Evolutionary conservation across 2,888 invertebrate species (phyloP).

Genomic region (Nebria salina): DNA sequence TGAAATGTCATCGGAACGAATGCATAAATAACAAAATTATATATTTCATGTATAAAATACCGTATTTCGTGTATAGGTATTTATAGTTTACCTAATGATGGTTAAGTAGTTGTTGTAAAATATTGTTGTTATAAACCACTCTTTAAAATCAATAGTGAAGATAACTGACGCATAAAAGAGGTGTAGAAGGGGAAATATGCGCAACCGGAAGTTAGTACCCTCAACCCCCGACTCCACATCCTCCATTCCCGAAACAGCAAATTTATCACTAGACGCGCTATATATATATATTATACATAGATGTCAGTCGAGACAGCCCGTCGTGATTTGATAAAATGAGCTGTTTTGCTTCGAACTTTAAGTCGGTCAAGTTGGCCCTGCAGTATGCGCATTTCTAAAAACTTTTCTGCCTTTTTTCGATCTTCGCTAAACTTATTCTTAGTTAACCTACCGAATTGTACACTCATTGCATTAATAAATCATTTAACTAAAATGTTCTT

Average conservation of each 20-base stretch:
- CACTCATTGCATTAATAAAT: no score
- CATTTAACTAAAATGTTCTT: no score
- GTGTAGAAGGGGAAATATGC: not conserved
- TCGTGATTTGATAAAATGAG: constrained; percentile 1
- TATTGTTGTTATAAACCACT: not conserved
- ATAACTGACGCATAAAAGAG: constrained; percentile 1
- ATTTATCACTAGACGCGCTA: not conserved
- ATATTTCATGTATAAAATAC: not conserved
- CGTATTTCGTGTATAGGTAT: not conserved
- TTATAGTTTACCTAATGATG: not conserved
- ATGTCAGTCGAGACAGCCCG: not conserved
- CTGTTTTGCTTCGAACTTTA: not conserved
- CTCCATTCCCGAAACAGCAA: not conserved
- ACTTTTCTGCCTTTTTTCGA: not conserved
- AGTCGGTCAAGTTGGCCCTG: not conserved
- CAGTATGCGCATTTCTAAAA: not conserved
- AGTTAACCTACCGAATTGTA: no score
- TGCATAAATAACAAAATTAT: not conserved
- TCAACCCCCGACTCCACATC: not conserved
- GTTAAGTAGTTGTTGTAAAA: not conserved
- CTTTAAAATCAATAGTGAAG: constrained; percentile 1
- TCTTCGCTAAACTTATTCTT: no score
- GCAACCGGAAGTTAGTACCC: constrained; percentile 1
- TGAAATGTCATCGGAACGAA: not conserved
- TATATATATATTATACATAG: not conserved